These are phyloP conservation scores for Tigriopus japonicus DNA, from an alignment of 1,140 invertebrate species.

Conservation along the genomic window DNA sequence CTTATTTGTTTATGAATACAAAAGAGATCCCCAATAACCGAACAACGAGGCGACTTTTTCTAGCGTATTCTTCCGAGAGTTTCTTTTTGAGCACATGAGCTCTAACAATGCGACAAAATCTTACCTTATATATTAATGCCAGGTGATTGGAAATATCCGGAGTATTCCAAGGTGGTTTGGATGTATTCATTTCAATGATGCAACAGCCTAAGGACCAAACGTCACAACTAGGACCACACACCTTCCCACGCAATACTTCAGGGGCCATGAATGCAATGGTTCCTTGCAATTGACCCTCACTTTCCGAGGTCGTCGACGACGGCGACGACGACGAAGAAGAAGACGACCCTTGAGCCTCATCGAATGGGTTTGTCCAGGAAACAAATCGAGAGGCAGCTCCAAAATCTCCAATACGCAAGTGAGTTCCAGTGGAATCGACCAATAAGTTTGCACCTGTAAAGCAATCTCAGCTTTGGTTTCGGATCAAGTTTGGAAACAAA, in stretches of 20 bases:
- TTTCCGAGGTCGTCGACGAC: too few relatives aligned
- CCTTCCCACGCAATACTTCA: conserved; percentile 32
- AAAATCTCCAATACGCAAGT: conserved; percentile 32
- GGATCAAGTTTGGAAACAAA: too few relatives aligned
- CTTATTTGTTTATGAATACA: background rate
- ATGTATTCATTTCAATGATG: conserved; percentile 33
- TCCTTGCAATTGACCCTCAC: conserved; percentile 29
- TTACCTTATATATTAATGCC: conserved; percentile 32
- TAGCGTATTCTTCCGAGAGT: too few relatives aligned
- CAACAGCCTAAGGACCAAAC: conserved; percentile 34
- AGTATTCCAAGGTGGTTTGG: conserved; percentile 31
- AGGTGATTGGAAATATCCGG: conserved; percentile 31
- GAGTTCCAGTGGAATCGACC: conserved; percentile 31
- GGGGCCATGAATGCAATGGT: conserved; percentile 37
- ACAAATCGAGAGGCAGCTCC: conserved; percentile 29
- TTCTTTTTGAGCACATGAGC: too few relatives aligned
- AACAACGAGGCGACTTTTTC: too few relatives aligned
- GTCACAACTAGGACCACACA: conserved; percentile 33
- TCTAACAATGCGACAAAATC: too few relatives aligned
- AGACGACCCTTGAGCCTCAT: conserved; percentile 15
- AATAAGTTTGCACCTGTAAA: conserved; percentile 31
- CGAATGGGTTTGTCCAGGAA: background rate
- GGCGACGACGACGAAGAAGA: too few relatives aligned
- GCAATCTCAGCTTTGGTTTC: too few relatives aligned
- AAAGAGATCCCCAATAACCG: too few relatives aligned